phyloP scores from a whole-genome alignment of 1,140 invertebrate genomes.

The Tetragonula clypearis region DNA sequence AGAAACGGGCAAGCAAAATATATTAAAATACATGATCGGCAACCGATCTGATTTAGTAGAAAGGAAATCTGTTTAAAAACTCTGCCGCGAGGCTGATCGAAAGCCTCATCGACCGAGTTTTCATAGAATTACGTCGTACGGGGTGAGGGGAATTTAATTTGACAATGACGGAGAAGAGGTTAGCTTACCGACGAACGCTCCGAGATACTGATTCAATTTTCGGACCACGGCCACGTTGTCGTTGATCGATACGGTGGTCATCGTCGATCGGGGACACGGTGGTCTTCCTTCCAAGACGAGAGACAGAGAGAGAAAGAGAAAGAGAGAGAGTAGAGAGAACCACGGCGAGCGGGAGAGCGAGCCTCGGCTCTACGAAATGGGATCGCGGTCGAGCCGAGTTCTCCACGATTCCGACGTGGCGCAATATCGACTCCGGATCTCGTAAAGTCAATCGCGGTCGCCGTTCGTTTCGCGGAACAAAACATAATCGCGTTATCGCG shows the following conservation, averaged over 20 bases:
- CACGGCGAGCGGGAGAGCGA: not conserved
- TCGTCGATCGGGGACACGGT: not conserved
- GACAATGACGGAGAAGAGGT: not conserved
- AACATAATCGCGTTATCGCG: slow-evolving; percentile 11
- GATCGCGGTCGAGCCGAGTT: not conserved
- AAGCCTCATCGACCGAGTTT: not conserved
- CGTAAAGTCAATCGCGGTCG: slow-evolving; percentile 35
- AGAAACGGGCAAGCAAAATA: too few species aligned
- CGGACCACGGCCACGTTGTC: slow-evolving; percentile 13
- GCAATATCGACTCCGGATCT: slow-evolving; percentile 25
- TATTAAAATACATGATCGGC: too few species aligned
- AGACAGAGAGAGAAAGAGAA: too few species aligned
- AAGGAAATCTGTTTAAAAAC: too few species aligned
- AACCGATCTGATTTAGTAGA: too few species aligned
- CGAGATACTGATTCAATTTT: slow-evolving; percentile 74
- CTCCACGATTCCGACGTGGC: not conserved
- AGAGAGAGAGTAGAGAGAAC: too few species aligned
- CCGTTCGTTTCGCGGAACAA: slow-evolving; percentile 37
- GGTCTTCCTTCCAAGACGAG: too few species aligned
- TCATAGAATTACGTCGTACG: not conserved
- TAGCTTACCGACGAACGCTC: slow-evolving; percentile 71
- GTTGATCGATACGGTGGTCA: slow-evolving; percentile 47
- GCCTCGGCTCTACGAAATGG: not conserved
- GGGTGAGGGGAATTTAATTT: not conserved
- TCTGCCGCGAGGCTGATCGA: not conserved